Percentiles rank a stretch among this genome's conserved stretches.
Conservation (phyloP, 2,797 vertebrate genomes). For the Oreortyx pictus region DNA sequence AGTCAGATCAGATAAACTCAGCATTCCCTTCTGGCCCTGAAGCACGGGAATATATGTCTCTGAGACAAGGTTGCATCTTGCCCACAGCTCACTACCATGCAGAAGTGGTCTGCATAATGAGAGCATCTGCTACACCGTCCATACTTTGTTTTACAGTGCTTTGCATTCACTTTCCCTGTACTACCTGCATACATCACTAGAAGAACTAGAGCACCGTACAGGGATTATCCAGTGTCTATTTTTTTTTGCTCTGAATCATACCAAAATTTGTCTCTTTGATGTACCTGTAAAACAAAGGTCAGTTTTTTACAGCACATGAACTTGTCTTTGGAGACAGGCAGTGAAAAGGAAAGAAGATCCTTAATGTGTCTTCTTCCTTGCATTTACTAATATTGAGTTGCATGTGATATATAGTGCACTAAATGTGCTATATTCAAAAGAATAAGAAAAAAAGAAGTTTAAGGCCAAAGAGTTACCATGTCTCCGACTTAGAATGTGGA, state of each 20-base stretch:
- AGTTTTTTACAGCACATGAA: background rate
- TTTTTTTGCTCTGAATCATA: background rate
- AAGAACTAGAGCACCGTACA: background rate
- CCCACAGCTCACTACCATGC: background rate
- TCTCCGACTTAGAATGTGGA: background rate
- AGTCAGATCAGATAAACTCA: background rate
- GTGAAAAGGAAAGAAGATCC: background rate
- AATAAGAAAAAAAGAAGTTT: background rate
- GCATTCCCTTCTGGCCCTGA: background rate
- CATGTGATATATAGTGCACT: background rate
- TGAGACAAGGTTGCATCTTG: background rate
- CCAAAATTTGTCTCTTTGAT: background rate
- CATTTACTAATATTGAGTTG: background rate
- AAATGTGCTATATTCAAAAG: background rate
- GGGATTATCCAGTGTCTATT: background rate
- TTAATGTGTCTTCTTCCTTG: background rate
- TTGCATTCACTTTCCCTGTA: background rate
- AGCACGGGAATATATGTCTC: background rate
- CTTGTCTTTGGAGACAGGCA: background rate
- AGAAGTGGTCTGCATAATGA: background rate
- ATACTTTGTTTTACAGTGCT: fast-evolving
- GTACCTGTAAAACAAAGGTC: background rate
- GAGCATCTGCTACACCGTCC: background rate
- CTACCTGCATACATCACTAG: background rate
- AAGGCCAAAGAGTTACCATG: background rate